phyloP scores from a whole-genome alignment of 2,888 invertebrate species.

The Aleiodes alternator region DNA sequence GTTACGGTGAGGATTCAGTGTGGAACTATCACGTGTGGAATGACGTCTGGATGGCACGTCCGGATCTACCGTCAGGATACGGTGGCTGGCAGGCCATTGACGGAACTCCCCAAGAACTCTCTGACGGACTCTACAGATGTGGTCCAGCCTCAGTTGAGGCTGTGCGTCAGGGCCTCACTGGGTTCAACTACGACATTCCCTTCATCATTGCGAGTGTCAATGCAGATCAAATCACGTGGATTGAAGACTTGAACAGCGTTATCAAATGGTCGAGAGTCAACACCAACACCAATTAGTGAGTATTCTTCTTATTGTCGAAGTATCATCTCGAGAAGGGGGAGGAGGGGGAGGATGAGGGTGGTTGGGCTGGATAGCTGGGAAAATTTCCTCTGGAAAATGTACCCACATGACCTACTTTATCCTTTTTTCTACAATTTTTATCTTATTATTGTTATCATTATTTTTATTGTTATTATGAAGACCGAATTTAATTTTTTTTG shows the following conservation, averaged over 20 bases:
- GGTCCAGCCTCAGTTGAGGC: constrained; percentile 89
- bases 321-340: no score
- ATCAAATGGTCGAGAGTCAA: constrained; percentile 83
- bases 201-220: constrained; percentile 90
- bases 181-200: constrained; percentile 84
- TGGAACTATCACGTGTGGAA: constrained; percentile 96
- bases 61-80: constrained; percentile 85
- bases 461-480: no score
- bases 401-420: no score
- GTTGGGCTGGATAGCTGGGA: no score
- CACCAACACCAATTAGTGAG: constrained; percentile 85
- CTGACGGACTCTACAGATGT: constrained; percentile 84
- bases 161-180: constrained; percentile 85
- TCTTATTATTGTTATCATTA: no score
- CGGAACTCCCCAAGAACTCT: constrained; percentile 89
- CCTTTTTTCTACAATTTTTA: no score
- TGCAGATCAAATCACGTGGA: constrained; percentile 89
- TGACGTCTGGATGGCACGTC: constrained; percentile 90
- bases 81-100: constrained; percentile 95
- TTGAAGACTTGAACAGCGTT: constrained; percentile 80
- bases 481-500: no score
- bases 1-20: constrained; percentile 82
- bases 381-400: no score
- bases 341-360: no score
- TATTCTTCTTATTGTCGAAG: constrained; percentile 46